These are phyloP conservation scores for Nomada ruficornis DNA, from an alignment of 2,888 invertebrate genomes.

Conservation along the genomic window DNA sequence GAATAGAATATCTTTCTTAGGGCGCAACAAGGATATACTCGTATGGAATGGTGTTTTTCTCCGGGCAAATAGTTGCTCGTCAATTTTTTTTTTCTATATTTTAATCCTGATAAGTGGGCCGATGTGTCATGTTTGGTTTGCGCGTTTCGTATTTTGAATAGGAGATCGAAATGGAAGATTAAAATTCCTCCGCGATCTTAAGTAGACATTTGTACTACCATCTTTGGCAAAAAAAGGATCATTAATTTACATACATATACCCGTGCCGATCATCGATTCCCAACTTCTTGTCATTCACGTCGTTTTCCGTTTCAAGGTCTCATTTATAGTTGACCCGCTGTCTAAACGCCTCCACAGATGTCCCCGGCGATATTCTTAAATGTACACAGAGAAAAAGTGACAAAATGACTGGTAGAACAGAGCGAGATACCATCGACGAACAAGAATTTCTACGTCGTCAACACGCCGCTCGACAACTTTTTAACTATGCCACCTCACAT, in stretches of 20 bases:
- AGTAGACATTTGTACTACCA: not conserved
- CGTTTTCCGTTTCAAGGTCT: constrained; percentile 26
- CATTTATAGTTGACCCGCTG: constrained; percentile 4
- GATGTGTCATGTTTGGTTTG: not conserved
- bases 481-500: constrained; percentile 56
- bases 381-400: constrained; percentile 30
- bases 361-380: constrained; percentile 9
- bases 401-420: constrained; percentile 57
- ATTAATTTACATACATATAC: constrained; percentile 19
- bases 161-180: not conserved
- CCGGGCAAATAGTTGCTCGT: not conserved
- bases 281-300: constrained; percentile 14
- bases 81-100: not conserved
- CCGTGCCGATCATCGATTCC: not conserved
- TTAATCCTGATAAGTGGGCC: not conserved
- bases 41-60: not conserved
- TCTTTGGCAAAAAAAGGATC: not conserved
- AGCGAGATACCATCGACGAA: constrained; percentile 47
- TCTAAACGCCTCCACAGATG: constrained; percentile 29
- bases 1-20: not conserved
- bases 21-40: not conserved
- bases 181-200: not conserved
- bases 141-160: not conserved
- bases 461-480: constrained; percentile 40
- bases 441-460: constrained; percentile 52